phyloP scores from a whole-genome alignment of 2,888 invertebrate species.

The Drosophila histrio region DNA sequence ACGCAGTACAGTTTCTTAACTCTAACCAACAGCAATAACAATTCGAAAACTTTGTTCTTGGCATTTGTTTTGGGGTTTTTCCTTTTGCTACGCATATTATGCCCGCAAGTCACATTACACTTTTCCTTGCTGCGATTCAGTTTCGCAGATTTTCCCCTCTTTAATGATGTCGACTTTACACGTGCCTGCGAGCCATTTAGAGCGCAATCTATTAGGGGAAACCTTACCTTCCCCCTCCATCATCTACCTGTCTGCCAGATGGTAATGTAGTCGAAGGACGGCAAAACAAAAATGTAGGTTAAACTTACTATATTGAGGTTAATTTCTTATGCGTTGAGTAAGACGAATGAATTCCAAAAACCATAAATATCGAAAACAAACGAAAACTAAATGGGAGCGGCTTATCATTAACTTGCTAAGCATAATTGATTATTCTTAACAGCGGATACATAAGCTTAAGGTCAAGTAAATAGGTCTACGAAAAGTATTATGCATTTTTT shows the following conservation, averaged over 20 bases:
- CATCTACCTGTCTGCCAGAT: not conserved
- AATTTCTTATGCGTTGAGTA: slow-evolving; percentile 41
- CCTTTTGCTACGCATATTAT: slow-evolving; percentile 20
- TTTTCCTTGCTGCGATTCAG: slow-evolving; percentile 7
- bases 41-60: slow-evolving; percentile 23
- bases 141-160: slow-evolving; percentile 5
- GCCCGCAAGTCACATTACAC: slow-evolving; percentile 30
- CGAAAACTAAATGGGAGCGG: slow-evolving; percentile 14
- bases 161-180: slow-evolving; percentile 48
- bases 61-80: slow-evolving; percentile 23
- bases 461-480: not conserved
- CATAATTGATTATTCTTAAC: slow-evolving; percentile 38
- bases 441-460: slow-evolving; percentile 15
- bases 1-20: slow-evolving; percentile 35
- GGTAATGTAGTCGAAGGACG: not conserved
- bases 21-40: slow-evolving; percentile 8
- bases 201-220: slow-evolving; percentile 21
- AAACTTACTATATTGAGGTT: slow-evolving; percentile 55
- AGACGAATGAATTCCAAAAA: slow-evolving; percentile 19
- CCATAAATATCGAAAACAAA: slow-evolving; percentile 12
- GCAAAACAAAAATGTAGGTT: slow-evolving; percentile 29
- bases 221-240: not conserved
- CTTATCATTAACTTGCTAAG: slow-evolving; percentile 26
- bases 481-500: not conserved
- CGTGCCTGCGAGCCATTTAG: slow-evolving; percentile 38